phyloP scores from a whole-genome alignment of 2,888 invertebrate species.

The Aricia artaxerxes region DNA sequence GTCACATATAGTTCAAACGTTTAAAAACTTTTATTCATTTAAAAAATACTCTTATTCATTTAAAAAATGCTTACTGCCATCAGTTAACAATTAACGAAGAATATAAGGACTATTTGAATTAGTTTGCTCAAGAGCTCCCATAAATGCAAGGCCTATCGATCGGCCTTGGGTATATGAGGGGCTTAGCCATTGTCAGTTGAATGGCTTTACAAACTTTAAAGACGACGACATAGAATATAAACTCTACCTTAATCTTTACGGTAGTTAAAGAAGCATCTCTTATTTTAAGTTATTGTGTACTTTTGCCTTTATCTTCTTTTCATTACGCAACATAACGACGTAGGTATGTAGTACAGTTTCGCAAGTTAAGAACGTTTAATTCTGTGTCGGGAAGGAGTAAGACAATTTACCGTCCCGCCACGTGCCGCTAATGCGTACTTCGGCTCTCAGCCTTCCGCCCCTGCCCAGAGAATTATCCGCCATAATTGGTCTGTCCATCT shows the following conservation, averaged over 20 bases:
- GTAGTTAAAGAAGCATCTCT: background rate
- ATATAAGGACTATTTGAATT: no score
- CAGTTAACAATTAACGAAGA: no score
- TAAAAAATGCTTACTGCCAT: background rate
- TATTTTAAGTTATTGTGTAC: background rate
- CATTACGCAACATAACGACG: background rate
- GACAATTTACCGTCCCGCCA: constrained; percentile 57
- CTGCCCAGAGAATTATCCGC: constrained; percentile 44
- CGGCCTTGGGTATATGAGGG: no score
- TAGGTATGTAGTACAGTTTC: constrained; percentile 41
- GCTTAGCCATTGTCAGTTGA: no score
- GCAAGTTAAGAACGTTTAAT: constrained; percentile 51
- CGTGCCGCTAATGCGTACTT: constrained; percentile 55
- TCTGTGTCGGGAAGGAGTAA: constrained; percentile 48
- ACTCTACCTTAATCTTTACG: no score
- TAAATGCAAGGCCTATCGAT: no score
- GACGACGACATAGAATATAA: no score
- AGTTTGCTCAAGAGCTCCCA: no score
- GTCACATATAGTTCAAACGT: no score
- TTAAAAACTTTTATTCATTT: no score
- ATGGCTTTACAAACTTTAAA: no score
- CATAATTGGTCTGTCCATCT: constrained; percentile 46
- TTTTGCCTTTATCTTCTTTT: background rate
- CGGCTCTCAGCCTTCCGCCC: constrained; percentile 41
- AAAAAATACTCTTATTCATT: no score